Evolutionary conservation across 1,140 invertebrate species (phyloP).

Genomic region (Drosophila sturtevanti): DNA sequence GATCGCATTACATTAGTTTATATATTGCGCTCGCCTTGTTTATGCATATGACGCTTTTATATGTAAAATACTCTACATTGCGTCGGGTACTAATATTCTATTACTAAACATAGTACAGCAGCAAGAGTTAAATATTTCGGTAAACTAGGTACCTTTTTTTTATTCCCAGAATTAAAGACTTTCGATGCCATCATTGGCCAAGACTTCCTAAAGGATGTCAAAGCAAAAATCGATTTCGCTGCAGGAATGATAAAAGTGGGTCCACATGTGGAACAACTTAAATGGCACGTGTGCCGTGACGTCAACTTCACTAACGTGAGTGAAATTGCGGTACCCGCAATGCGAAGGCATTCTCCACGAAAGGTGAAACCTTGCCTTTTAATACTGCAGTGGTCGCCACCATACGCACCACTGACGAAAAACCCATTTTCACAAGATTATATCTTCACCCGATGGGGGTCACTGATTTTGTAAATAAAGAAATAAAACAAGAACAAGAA

Average conservation of each 20-base stretch:
- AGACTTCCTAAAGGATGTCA: background rate
- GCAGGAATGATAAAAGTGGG: background rate
- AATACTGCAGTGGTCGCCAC: background rate
- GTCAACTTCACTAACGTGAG: background rate
- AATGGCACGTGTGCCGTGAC: background rate
- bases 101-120: no score
- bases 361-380: background rate
- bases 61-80: no score
- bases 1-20: no score
- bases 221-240: background rate
- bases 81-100: no score
- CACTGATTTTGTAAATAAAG: background rate
- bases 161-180: background rate
- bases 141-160: no score
- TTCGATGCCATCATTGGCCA: background rate
- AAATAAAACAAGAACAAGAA: background rate
- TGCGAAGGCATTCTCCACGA: background rate
- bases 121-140: no score
- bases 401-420: background rate
- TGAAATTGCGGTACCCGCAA: background rate
- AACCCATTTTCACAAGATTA: background rate
- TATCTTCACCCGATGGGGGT: background rate
- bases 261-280: background rate
- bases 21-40: no score
- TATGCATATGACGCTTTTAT: no score